Evolutionary conservation across 2,888 invertebrate genomes (phyloP), one percentile per base, ranked within the genome.

Genomic region (Amphipyra tragopoginis): DNA sequence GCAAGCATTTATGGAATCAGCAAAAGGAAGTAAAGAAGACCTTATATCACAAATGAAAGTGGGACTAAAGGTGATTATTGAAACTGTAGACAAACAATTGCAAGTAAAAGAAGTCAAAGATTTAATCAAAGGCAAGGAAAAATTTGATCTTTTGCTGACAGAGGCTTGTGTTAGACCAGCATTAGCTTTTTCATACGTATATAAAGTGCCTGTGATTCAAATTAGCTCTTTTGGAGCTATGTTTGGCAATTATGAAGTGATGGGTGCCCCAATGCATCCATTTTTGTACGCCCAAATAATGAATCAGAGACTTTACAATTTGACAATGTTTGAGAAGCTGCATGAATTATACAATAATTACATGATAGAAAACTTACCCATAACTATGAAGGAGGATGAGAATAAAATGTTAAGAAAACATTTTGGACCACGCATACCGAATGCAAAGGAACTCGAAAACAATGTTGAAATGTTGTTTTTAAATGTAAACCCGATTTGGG

Each of bases 401-500:
- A 65, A 78, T 55, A 51, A 52, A 14, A 39, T 79, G 8, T n/a
- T 86, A 2, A 74, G 53, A 33, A 70, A 65, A 56, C 26, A 75
- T 34, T 82, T 86, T 59, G 89, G 87, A 0, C 29, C 68, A 5
- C 68, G 83, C 29, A 36, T 75, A 0, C 84, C 88, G 0, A 4
- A 53, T 6, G 13, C 83, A 5, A 48, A n/a, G 3, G 83, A 85
- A 39, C 64, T 88, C 3, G 59, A 61, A 26, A 68, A 80, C 26
- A 86, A 82, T 52, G 76, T 91, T n/a, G 87, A 89, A 49, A 80
- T 95, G 85, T 50, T 94, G 29, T 88, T 95, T 60, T 51, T 93
- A 2, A 95, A 95, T 68, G 71, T 82, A 0, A 87, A 93, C 76
- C 88, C 91, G 0, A 67, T 90, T 26, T 89, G 88, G 77, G 85